These are phyloP conservation scores for Chromobotia macracanthus DNA, from an alignment of 2,797 vertebrate genomes.

Conservation along the genomic window DNA sequence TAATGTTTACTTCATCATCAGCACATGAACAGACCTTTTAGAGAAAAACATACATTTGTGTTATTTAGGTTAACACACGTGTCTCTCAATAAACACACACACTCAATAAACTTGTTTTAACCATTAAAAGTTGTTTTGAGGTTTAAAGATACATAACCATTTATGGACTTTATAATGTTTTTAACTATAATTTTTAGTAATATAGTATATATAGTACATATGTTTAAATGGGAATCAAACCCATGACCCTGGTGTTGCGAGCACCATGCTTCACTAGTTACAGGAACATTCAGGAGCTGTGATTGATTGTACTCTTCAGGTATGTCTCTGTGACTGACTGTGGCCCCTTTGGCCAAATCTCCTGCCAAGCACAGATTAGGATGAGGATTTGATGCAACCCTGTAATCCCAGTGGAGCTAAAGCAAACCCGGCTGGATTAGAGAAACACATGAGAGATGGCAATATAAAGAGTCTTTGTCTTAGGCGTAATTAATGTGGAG, in stretches of 20 bases:
- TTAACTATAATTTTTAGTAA: too few species aligned
- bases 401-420: slow-evolving; percentile 65
- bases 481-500: slow-evolving; percentile 27
- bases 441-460: slow-evolving; percentile 55
- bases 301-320: not conserved
- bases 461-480: slow-evolving; percentile 38
- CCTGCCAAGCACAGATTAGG: slow-evolving; percentile 47
- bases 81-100: not conserved
- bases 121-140: not conserved
- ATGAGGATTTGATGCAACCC: slow-evolving; percentile 62
- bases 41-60: not conserved
- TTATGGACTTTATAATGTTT: not conserved
- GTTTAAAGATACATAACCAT: not conserved
- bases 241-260: not conserved
- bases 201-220: too few species aligned
- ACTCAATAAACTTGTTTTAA: not conserved
- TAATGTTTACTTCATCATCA: too few species aligned
- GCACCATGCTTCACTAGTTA: not conserved
- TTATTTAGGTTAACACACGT: not conserved
- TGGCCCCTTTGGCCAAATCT: slow-evolving; percentile 32
- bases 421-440: slow-evolving; percentile 50
- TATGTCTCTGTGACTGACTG: not conserved
- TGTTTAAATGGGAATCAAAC: too few species aligned
- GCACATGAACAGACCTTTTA: slow-evolving; percentile 14
- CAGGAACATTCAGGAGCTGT: not conserved